Conservation (phyloP, 2,797 vertebrate species). For the Rallus crepitans region DNA sequence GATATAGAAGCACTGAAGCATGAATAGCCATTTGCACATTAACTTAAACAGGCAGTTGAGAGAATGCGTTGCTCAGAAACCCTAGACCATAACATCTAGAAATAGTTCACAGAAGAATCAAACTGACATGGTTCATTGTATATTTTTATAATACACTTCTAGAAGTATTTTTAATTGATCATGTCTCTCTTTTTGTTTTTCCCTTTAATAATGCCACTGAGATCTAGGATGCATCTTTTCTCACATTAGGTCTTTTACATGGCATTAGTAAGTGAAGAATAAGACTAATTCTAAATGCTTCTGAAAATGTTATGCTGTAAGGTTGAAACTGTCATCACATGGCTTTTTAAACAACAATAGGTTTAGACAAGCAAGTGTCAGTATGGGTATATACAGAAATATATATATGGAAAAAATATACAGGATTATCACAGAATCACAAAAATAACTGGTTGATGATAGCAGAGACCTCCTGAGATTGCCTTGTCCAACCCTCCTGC, state of each 20-base stretch:
- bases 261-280: not conserved
- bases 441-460: not conserved
- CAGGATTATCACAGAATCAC: not conserved
- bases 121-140: not conserved
- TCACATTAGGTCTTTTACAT: not conserved
- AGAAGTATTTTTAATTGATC: not conserved
- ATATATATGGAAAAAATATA: not conserved
- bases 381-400: no score
- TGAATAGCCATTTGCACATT: slow-evolving; percentile 48
- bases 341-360: not conserved
- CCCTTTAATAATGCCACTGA: not conserved
- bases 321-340: not conserved
- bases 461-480: not conserved
- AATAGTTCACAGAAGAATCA: not conserved
- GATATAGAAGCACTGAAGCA: slow-evolving; percentile 38
- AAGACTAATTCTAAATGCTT: not conserved
- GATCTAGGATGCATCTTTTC: not conserved
- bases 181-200: not conserved
- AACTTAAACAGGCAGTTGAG: slow-evolving; percentile 1
- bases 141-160: not conserved
- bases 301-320: not conserved
- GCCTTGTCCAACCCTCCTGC: not conserved
- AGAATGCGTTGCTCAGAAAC: slow-evolving; percentile 54
- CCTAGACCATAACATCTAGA: not conserved
- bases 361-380: not conserved